Conservation (phyloP, 2,888 invertebrate genomes). For the Scelioninae gen. 1 region DNA sequence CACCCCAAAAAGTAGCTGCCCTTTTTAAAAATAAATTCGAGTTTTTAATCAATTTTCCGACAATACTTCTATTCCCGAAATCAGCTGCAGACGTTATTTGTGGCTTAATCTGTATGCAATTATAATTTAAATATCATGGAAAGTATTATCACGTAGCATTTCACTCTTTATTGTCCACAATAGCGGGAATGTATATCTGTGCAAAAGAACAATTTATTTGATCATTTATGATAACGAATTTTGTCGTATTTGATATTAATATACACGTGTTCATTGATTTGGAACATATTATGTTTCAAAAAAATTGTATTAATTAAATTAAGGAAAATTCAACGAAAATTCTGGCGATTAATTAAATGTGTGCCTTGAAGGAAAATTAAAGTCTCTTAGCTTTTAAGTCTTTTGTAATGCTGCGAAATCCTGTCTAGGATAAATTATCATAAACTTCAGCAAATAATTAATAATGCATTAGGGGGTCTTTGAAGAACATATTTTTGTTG, state of each 20-base stretch:
- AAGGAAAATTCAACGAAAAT: not conserved
- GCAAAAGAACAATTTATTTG: conserved; percentile 39
- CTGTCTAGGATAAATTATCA: not conserved
- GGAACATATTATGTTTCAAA: conserved; percentile 2
- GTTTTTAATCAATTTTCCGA: not conserved
- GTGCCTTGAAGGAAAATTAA: not conserved
- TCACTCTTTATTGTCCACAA: conserved; percentile 28
- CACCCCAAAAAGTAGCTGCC: not conserved
- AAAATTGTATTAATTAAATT: conserved; percentile 6
- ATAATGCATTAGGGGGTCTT: not conserved
- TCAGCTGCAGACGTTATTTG: conserved; percentile 66
- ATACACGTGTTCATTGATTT: conserved; percentile 7
- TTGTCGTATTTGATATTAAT: conserved; percentile 20
- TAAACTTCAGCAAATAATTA: conserved; percentile 3
- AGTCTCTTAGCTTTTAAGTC: conserved; percentile 5
- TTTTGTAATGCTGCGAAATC: not conserved
- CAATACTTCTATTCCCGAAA: not conserved
- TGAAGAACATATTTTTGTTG: too few species aligned
- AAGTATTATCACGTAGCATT: too few species aligned
- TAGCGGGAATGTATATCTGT: conserved; percentile 37
- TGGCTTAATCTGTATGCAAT: conserved; percentile 73
- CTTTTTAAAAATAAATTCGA: not conserved
- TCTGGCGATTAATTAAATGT: not conserved
- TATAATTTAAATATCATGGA: conserved; percentile 59
- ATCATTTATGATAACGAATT: conserved; percentile 28